These are phyloP conservation scores for Ichneumoninae sp. DNA, from an alignment of 2,888 invertebrate genomes.

Conservation along the genomic window DNA sequence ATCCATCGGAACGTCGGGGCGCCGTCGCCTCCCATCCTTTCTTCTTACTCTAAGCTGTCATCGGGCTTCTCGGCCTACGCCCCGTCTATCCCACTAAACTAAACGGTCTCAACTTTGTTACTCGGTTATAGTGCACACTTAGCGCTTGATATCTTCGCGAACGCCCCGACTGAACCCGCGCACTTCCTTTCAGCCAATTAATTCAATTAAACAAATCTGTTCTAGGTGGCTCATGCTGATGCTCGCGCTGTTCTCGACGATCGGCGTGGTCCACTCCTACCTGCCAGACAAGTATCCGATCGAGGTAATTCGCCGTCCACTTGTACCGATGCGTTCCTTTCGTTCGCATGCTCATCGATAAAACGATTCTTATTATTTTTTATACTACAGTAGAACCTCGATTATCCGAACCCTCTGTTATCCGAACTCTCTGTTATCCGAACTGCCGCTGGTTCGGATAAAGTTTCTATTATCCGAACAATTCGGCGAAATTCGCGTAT, in stretches of 20 bases:
- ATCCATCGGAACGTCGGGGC: conserved; percentile 53
- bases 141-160: conserved; percentile 16
- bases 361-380: neutral
- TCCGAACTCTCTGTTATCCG: too few relatives aligned
- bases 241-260: conserved; percentile 73
- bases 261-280: conserved; percentile 74
- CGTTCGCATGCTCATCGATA: neutral
- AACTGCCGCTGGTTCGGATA: too few relatives aligned
- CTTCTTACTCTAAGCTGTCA: conserved; percentile 28
- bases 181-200: conserved; percentile 59
- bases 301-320: conserved; percentile 73
- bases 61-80: neutral
- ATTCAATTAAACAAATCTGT: conserved; percentile 70
- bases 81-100: conserved; percentile 20
- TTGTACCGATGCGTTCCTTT: neutral
- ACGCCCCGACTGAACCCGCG: conserved; percentile 63
- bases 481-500: too few relatives aligned
- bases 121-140: conserved; percentile 49
- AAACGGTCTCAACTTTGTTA: conserved; percentile 54
- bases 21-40: conserved; percentile 7
- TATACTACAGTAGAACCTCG: too few relatives aligned
- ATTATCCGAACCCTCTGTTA: too few relatives aligned
- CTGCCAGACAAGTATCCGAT: conserved; percentile 81
- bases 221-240: conserved; percentile 79
- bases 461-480: too few relatives aligned